phyloP scores from a whole-genome alignment of 2,888 invertebrate genomes.

The Carpatolechia fugitivella region DNA sequence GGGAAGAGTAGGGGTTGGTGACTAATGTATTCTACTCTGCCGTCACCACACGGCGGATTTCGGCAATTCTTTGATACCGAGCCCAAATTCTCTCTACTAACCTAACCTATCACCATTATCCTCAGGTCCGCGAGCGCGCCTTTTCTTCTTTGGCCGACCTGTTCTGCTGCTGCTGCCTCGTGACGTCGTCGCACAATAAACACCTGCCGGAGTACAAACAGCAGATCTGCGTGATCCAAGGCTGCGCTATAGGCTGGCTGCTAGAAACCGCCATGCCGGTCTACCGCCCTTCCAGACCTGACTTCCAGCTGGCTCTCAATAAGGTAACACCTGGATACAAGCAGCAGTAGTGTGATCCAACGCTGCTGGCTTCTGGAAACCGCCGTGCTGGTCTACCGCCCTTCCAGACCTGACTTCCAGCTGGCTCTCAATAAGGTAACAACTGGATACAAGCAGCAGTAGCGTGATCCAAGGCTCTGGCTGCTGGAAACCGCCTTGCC shows the following conservation, averaged over 20 bases:
- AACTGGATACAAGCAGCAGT: slow-evolving; percentile 58
- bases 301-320: slow-evolving; percentile 87
- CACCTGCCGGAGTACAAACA: slow-evolving; percentile 65
- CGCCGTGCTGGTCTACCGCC: slow-evolving; percentile 86
- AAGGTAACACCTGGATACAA: slow-evolving; percentile 81
- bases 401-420: slow-evolving; percentile 85
- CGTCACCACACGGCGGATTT: too few relatives aligned
- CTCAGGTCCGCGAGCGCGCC: slow-evolving; percentile 86
- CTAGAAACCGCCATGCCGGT: slow-evolving; percentile 88
- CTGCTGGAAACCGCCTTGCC: slow-evolving; percentile 89
- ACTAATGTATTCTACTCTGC: too few relatives aligned
- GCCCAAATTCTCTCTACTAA: too few relatives aligned
- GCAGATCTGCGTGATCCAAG: slow-evolving; percentile 83
- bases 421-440: slow-evolving; percentile 87
- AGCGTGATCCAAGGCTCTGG: slow-evolving; percentile 91
- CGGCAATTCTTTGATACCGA: too few relatives aligned
- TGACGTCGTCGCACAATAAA: slow-evolving; percentile 82
- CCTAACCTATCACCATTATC: too few relatives aligned
- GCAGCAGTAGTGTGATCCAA: slow-evolving; percentile 82
- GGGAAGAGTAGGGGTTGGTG: too few relatives aligned
- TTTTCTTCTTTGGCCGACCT: slow-evolving; percentile 92
- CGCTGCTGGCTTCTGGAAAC: slow-evolving; percentile 93
- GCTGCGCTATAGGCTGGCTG: slow-evolving; percentile 93
- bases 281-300: slow-evolving; percentile 84
- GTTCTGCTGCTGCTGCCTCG: slow-evolving; percentile 89